Percentiles rank a stretch among this genome's conserved stretches.
Evolutionary conservation across 2,888 invertebrate genomes (phyloP).

Genomic region (Boloria selene): DNA sequence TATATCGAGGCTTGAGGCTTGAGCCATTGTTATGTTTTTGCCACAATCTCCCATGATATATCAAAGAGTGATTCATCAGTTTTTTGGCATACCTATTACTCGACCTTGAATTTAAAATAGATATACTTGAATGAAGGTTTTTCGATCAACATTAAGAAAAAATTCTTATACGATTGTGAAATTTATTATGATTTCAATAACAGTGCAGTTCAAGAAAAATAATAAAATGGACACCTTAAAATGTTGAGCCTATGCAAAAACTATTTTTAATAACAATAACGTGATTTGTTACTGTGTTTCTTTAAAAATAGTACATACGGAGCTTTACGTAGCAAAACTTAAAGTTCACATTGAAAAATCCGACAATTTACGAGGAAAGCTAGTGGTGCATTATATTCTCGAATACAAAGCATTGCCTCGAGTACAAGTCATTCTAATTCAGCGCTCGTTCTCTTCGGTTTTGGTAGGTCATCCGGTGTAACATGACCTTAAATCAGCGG

Average conservation of each 20-base stretch:
- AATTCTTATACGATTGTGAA: too few species aligned
- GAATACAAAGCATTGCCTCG: slow-evolving; percentile 39
- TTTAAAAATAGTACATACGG: too few species aligned
- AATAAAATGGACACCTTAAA: too few species aligned
- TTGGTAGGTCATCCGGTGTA: slow-evolving; percentile 50
- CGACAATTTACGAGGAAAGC: not conserved
- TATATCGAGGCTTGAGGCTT: too few species aligned
- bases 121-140: not conserved
- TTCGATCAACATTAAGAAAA: too few species aligned
- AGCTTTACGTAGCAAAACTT: too few species aligned
- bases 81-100: slow-evolving; percentile 21
- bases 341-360: not conserved
- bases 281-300: too few species aligned
- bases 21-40: slow-evolving; percentile 36
- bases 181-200: too few species aligned
- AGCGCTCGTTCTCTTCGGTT: slow-evolving; percentile 44
- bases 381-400: not conserved
- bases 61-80: slow-evolving; percentile 32
- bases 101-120: slow-evolving; percentile 30
- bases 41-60: slow-evolving; percentile 31
- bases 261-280: too few species aligned
- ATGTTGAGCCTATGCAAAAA: too few species aligned
- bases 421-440: slow-evolving; percentile 43
- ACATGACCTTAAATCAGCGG: slow-evolving; percentile 47
- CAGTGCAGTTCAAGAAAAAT: too few species aligned